Evolutionary conservation across 2,113 vertebrate species (phyloP), one percentile per base, ranked within the genome.

Genomic region (Prolemur simus): DNA sequence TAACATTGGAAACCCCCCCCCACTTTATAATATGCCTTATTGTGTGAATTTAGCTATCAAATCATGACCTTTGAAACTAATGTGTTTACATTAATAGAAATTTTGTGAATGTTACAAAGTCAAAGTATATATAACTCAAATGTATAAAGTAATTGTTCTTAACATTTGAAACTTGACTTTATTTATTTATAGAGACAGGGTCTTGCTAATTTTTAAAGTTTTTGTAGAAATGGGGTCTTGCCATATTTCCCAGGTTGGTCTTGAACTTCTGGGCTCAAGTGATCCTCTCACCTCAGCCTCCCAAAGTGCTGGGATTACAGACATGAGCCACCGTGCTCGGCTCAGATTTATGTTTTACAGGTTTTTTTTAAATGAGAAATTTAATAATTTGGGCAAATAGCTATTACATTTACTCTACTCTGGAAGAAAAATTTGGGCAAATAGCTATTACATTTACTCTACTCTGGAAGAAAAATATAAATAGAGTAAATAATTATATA

Each of bases 371-470:
- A 12, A 42, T 95, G 80, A 89, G 84, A 81, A 92, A 82, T 87
- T 69, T 92, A 96, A 47, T 93, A 92, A 90, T 89, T 82, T 78
- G 89, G 47, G 17, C 45, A 94, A 91, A 69, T 86, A 76, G 37
- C 9, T 94, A 73, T 69, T 96, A 88, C 8, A 78, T 92, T 92
- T 97, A 84, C 92, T 96, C 58, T 71, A 49, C 47, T 49, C 47
- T 49, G 47, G 47, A 49, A 89, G 42, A 91, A 52, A 83, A 90
- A 5, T 83, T 82, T 78, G 89, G 47, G 17, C 45, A 94, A 91
- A 69, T 86, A 76, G 37, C 9, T 94, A 73, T 69, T 96, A 88
- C 8, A 78, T 92, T 92, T 97, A 84, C 92, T 96, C 58, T 71
- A 49, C 47, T 49, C 47, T 49, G 47, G 47, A 49, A 89, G 42